A percentile compares a stretch with the other conserved stretches of the same genome.
Evolutionary conservation across 1,140 invertebrate species (phyloP).

Genomic region (Zophobas morio): DNA sequence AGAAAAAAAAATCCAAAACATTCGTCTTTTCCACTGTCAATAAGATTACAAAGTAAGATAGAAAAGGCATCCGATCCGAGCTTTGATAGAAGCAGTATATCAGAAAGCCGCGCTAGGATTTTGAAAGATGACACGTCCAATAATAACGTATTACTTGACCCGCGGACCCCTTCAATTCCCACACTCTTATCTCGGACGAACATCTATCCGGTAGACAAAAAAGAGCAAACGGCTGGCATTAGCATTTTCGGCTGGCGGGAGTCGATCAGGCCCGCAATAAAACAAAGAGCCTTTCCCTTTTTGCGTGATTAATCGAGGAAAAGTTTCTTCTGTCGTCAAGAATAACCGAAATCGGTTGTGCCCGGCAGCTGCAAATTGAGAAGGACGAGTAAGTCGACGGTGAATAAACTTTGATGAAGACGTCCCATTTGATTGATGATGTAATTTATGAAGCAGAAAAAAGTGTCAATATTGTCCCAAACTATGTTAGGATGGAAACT

Average conservation of each 20-base stretch:
- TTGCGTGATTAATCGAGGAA: constrained; percentile 20
- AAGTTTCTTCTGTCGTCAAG: constrained; percentile 20
- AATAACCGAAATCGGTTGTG: constrained; percentile 40
- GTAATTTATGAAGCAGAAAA: constrained; percentile 43
- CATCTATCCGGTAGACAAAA: not conserved
- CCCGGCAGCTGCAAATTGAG: constrained; percentile 30
- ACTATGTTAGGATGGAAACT: constrained; percentile 37
- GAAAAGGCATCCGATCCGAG: constrained; percentile 20
- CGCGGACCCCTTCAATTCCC: constrained; percentile 24
- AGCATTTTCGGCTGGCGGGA: not conserved
- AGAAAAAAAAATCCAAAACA: not conserved
- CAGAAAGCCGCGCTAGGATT: constrained; percentile 28
- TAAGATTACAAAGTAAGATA: constrained; percentile 29
- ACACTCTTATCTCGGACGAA: constrained; percentile 15
- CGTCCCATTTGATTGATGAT: constrained; percentile 41
- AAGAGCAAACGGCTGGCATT: too few species aligned
- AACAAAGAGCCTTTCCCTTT: constrained; percentile 16
- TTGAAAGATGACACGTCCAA: constrained; percentile 40
- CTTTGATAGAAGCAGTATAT: constrained; percentile 36
- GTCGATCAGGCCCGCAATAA: not conserved
- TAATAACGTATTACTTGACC: constrained; percentile 41
- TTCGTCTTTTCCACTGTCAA: constrained; percentile 26
- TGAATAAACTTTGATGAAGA: constrained; percentile 43
- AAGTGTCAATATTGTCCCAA: constrained; percentile 41
- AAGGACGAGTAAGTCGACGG: constrained; percentile 33